Evolutionary conservation across 2,797 vertebrate species (phyloP), one percentile per base, ranked within the genome.

Genomic region (Alcedo atthis): DNA sequence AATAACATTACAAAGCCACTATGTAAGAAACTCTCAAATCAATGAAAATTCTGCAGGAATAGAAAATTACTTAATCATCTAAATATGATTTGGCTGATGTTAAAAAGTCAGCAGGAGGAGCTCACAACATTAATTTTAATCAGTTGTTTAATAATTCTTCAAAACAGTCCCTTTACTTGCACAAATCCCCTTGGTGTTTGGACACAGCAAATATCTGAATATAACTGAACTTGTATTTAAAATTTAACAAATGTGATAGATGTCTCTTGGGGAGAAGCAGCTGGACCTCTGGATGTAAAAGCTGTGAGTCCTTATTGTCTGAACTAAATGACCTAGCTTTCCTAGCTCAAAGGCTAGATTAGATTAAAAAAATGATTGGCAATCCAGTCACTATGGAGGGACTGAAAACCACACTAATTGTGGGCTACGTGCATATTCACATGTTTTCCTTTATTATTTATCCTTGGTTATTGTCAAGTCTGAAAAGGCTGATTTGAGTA

Each of bases 321-420:
- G 74, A 94, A 83, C 55, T 79, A 87, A 89, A 86, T 57, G 74
- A 94, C 80, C 42, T 59, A 68, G 19, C 51, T 85, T 92, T 91
- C 35, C 62, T 35, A 85, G 54, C 59, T 85, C 67, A 85, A 83
- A 92, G 40, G 25, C 46, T 80, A 75, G 32, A 92, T 79, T 83
- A 89, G n/a, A 69, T 87, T 75, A 45, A 92, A 89, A 37, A 81
- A 91, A 55, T 64, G 0, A 78, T 89, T 83, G 89, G 49, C 42
- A 76, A 55, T 93, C 32, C n/a, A 78, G 57, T 87, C 55, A 67
- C 43, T 53, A 26, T 17, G 22, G 15, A 94, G 22, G 20, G 28
- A 79, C 46, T 49, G 53, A 85, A 87, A 85, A 53, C 5, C 22
- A 30, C 46, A 92, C 20, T 78, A 92, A 70, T 32, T 73, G 21